Conservation (phyloP, 2,113 vertebrate genomes). For the Muscicapa adusta region DNA sequence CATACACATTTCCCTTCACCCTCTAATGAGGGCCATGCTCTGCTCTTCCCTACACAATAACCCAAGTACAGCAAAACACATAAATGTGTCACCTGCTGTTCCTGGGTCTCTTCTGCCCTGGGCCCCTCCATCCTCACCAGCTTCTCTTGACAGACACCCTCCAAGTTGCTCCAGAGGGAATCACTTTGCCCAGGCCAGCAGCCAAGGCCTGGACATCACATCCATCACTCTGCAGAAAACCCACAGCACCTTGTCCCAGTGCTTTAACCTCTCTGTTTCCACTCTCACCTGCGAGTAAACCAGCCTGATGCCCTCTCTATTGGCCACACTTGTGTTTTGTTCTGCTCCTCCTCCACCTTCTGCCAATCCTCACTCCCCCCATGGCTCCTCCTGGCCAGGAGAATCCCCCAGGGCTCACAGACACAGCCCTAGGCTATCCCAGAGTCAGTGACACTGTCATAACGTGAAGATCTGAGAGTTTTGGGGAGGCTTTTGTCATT, state of each 20-base stretch:
- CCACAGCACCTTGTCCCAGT: accelerated
- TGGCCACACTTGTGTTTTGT: neutral
- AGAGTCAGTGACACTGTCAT: accelerated
- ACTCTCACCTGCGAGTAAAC: neutral
- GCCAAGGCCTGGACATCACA: accelerated
- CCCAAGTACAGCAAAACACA: neutral
- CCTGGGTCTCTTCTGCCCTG: neutral
- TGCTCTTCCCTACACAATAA: neutral
- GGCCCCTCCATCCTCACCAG: neutral
- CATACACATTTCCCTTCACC: neutral
- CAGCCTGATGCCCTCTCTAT: neutral
- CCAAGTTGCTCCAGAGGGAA: neutral
- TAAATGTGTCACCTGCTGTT: neutral
- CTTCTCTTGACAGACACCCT: neutral
- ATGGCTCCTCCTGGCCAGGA: accelerated
- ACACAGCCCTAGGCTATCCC: neutral
- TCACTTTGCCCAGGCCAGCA: neutral
- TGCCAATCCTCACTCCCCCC: neutral
- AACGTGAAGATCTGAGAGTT: neutral
- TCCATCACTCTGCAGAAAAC: neutral
- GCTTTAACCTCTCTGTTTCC: neutral
- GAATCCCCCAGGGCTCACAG: neutral
- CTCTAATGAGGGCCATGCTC: neutral
- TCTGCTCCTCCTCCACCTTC: neutral
- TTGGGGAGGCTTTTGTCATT: neutral